These are phyloP conservation scores for Gymnoscelis rufifasciata DNA, from an alignment of 2,888 invertebrate genomes.

Conservation along the genomic window DNA sequence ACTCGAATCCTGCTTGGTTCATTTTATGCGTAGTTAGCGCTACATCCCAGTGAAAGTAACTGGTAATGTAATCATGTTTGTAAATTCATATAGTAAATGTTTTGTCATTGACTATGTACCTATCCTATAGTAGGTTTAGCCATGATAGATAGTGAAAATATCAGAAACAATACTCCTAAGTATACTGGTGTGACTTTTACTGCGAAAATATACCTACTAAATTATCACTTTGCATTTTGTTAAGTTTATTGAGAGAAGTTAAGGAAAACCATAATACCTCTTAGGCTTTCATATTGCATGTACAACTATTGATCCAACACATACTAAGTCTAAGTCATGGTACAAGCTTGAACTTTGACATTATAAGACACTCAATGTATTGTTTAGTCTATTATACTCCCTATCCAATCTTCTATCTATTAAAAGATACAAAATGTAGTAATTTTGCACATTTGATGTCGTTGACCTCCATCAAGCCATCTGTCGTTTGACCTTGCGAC, in stretches of 20 bases:
- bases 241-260: neutral
- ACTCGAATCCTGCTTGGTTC: conserved; percentile 32
- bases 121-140: too few relatives aligned
- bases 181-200: too few relatives aligned
- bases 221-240: neutral
- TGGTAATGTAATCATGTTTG: too few relatives aligned
- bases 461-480: neutral
- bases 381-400: too few relatives aligned
- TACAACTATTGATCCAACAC: neutral
- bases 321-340: neutral
- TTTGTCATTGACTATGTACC: too few relatives aligned
- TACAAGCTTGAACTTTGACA: neutral
- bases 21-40: conserved; percentile 15
- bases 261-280: neutral
- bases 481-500: neutral
- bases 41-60: conserved; percentile 16
- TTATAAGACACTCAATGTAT: neutral
- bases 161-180: too few relatives aligned
- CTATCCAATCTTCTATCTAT: too few relatives aligned
- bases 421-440: neutral
- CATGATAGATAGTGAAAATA: too few relatives aligned
- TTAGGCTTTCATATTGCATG: neutral
- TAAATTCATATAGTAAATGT: too few relatives aligned
- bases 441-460: conserved; percentile 1
- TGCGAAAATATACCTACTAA: too few relatives aligned